phyloP scores from a whole-genome alignment of 1,140 invertebrate species.

The Drosophila equinoxialis region DNA sequence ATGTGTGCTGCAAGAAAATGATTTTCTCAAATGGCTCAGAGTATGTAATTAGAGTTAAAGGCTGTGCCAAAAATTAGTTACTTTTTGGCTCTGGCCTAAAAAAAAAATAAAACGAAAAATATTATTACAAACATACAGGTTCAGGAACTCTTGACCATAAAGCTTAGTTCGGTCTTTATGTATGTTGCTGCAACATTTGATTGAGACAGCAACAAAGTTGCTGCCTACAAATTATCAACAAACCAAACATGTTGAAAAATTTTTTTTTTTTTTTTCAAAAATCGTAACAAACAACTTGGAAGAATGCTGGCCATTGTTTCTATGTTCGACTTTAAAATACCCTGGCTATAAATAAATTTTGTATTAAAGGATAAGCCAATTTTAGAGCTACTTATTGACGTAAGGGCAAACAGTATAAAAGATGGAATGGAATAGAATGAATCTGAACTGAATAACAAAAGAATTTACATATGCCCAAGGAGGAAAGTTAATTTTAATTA shows the following conservation, averaged over 20 bases:
- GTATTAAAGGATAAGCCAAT: no score
- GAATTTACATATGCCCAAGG: no score
- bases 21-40: constrained; percentile 15
- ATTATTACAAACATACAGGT: constrained; percentile 6
- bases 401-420: no score
- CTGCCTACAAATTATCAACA: constrained; percentile 51
- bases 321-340: neutral
- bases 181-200: constrained; percentile 44
- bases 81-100: constrained; percentile 11
- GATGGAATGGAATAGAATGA: no score
- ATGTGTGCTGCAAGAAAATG: constrained; percentile 14
- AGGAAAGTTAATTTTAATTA: no score
- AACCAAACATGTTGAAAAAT: constrained; percentile 68
- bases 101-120: neutral
- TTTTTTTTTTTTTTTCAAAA: constrained; percentile 48
- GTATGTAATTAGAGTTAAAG: constrained; percentile 21
- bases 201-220: constrained; percentile 30
- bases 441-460: no score
- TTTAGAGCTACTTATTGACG: no score
- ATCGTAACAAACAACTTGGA: constrained; percentile 64
- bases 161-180: constrained; percentile 9
- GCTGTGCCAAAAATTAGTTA: constrained; percentile 12
- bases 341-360: neutral
- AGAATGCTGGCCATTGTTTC: neutral
- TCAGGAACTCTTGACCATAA: constrained; percentile 14